Base-by-base conservation (phyloP, 2,888 invertebrate species). In the Empis livida region DNA sequence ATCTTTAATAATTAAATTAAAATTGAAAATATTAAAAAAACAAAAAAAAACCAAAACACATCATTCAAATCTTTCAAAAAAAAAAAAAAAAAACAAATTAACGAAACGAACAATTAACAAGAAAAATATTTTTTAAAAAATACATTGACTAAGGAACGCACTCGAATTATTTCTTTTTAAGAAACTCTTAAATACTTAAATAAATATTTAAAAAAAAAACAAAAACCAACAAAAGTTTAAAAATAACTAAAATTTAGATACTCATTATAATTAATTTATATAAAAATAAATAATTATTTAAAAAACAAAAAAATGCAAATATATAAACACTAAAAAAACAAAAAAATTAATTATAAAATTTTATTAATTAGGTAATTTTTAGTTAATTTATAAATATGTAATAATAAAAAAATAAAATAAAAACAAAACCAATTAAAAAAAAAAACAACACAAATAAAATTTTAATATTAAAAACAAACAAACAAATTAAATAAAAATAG, bases 371-470 rank as follows among this genome's bases (percentile, higher is more conserved):
- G n/a, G 23, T 27, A 27, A 27, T 27, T 27, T 20, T 27, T 27
- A 27, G 23, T 27, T 27, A 27, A 27, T 27, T 27, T 37, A 46
- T 31, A 46, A 41, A 38, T 42, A 30, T 37, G 45, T 47, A 47
- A 46, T 46, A 20, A 49, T 44, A 49, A 35, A 43, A 43, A 54
- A 53, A 52, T 52, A 54, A 52, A 32, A 53, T 53, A 53, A 55
- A 48, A 44, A 43, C 30, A 43, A 30, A 45, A 41, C 30, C n/a
- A 49, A 39, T 31, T 14, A 27, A 43, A 40, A 44, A 43, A 43
- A 23, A 44, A 44, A 14, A 37, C 17, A 35, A 43, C 27, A 49
- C 27, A 49, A 44, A 45, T 35, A 27, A 42, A 16, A 48, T 50
- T 40, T 47, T 37, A 51, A 44, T 43, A 47, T 48, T 50, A 45